phyloP scores from a whole-genome alignment of 2,888 invertebrate species.

The Melikaiella ostensackeni region DNA sequence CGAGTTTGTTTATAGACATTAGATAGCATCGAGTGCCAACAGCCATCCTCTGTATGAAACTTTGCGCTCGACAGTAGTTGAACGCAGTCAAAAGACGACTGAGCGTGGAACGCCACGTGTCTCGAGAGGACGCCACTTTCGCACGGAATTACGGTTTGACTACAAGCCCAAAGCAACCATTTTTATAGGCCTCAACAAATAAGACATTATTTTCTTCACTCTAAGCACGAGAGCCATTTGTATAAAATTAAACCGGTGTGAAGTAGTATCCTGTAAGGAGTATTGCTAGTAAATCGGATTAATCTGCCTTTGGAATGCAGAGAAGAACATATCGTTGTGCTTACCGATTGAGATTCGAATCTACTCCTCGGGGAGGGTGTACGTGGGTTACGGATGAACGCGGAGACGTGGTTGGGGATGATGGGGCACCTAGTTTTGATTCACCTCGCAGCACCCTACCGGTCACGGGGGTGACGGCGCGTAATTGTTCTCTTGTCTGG shows the following conservation, averaged over 20 bases:
- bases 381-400: constrained; percentile 56
- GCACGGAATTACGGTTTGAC: too few relatives aligned
- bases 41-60: too few relatives aligned
- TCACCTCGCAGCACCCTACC: constrained; percentile 72
- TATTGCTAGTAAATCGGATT: constrained; percentile 32
- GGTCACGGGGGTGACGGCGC: constrained; percentile 74
- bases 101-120: too few relatives aligned
- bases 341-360: constrained; percentile 65
- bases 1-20: too few relatives aligned
- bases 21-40: too few relatives aligned
- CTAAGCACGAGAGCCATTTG: neutral
- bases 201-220: too few relatives aligned
- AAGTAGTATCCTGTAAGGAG: neutral
- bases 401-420: constrained; percentile 63
- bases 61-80: too few relatives aligned
- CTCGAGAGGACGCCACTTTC: too few relatives aligned
- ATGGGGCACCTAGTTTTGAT: constrained; percentile 73
- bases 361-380: constrained; percentile 58
- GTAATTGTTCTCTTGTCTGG: constrained; percentile 76
- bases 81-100: too few relatives aligned
- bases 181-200: too few relatives aligned
- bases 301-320: constrained; percentile 41
- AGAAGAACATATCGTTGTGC: constrained; percentile 44
- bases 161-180: too few relatives aligned
- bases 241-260: neutral